Conservation (phyloP, 2,113 vertebrate genomes). For the Macaca mulatta region DNA sequence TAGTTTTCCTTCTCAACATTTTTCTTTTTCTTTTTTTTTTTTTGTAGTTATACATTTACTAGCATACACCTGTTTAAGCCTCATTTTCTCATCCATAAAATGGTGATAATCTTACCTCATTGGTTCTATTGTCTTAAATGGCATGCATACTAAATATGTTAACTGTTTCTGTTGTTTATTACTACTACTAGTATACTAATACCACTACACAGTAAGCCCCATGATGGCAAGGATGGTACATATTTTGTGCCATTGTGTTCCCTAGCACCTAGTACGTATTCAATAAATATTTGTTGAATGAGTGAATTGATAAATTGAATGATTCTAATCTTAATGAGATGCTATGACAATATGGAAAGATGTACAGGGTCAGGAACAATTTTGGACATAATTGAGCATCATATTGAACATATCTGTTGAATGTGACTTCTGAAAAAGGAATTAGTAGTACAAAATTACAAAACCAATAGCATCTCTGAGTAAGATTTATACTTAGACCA, state of each 20-base stretch:
- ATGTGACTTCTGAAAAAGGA: background rate
- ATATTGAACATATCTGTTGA: background rate
- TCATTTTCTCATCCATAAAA: background rate
- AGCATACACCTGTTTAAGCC: background rate
- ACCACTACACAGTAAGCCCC: background rate
- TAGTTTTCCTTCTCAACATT: background rate
- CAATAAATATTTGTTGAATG: background rate
- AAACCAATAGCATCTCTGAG: background rate
- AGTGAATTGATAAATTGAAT: background rate
- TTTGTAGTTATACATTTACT: background rate
- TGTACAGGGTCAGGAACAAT: background rate
- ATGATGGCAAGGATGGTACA: background rate
- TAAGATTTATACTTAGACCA: background rate
- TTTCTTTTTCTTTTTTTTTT: background rate
- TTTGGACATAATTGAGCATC: background rate
- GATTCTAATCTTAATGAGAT: background rate
- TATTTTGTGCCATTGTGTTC: background rate
- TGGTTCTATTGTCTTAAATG: background rate
- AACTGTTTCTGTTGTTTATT: background rate
- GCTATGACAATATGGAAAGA: background rate
- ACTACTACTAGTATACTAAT: background rate
- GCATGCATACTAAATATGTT: background rate
- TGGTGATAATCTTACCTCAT: background rate
- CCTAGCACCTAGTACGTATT: background rate
- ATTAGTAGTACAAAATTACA: background rate